Conservation (phyloP, 2,113 vertebrate genomes). For the Tauraco erythrolophus region DNA sequence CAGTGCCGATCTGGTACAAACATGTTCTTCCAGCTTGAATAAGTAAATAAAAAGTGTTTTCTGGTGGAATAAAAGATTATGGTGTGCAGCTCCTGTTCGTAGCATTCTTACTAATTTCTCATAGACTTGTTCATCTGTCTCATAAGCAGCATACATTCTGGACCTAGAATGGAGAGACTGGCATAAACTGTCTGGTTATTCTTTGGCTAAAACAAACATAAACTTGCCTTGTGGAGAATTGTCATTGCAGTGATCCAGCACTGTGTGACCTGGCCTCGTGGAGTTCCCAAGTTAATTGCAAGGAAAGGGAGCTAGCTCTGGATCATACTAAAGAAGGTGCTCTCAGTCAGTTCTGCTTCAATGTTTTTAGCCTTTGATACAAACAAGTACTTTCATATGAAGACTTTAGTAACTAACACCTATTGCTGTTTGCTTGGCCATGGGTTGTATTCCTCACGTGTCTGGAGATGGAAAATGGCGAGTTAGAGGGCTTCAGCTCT, state of each 20-base stretch:
- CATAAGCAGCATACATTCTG: not conserved
- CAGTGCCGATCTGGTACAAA: not conserved
- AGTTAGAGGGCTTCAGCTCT: not conserved
- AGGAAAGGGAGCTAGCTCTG: not conserved
- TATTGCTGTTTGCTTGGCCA: not conserved
- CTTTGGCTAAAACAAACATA: not conserved
- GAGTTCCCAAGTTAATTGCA: not conserved
- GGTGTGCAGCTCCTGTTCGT: not conserved
- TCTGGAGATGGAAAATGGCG: not conserved
- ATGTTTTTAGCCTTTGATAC: not conserved
- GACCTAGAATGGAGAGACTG: not conserved
- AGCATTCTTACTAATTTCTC: not conserved
- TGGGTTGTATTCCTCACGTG: not conserved
- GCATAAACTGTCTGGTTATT: not conserved
- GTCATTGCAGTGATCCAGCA: not conserved
- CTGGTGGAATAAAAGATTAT: not conserved
- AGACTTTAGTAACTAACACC: not conserved
- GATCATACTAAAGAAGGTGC: not conserved
- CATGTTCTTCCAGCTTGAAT: not conserved
- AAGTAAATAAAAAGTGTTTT: not conserved
- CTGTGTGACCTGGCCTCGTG: not conserved
- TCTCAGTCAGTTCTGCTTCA: not conserved
- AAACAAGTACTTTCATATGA: not conserved
- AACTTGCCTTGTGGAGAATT: fast-evolving
- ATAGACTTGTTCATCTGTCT: not conserved